Conservation (phyloP, 1,140 invertebrate genomes). For the Drosophila nigrodunni region DNA sequence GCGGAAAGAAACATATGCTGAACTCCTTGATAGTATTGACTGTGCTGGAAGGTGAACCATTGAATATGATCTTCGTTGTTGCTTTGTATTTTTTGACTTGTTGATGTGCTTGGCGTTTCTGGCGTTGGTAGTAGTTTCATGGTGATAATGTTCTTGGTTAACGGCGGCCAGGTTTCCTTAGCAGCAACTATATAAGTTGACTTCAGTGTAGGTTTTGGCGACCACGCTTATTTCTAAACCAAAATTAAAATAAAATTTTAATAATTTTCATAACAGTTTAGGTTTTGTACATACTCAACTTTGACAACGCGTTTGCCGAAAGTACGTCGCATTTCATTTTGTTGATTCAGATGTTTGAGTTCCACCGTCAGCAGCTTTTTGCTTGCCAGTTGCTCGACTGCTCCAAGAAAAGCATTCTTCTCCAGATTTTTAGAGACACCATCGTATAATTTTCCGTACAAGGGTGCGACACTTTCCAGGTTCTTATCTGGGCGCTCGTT, state of each 20-base stretch:
- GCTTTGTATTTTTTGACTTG: constrained; percentile 26
- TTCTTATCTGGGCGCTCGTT: constrained; percentile 85
- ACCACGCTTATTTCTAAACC: constrained; percentile 86
- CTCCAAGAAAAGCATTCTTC: constrained; percentile 38
- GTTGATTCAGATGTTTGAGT: constrained; percentile 91
- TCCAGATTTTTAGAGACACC: constrained; percentile 61
- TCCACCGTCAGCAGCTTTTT: constrained; percentile 88
- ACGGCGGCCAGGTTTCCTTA: constrained; percentile 89
- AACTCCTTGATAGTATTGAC: constrained; percentile 90
- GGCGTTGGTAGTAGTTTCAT: constrained; percentile 88
- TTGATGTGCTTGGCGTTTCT: constrained; percentile 57
- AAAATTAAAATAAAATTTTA: constrained; percentile 57
- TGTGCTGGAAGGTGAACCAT: constrained; percentile 94
- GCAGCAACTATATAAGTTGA: constrained; percentile 89
- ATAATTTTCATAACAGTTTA: neutral
- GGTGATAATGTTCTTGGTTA: constrained; percentile 89
- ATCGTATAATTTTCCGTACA: constrained; percentile 68
- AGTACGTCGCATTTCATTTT: constrained; percentile 93
- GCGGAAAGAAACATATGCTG: constrained; percentile 91
- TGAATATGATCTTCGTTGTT: constrained; percentile 64
- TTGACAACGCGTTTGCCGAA: constrained; percentile 92
- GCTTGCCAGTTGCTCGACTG: constrained; percentile 51
- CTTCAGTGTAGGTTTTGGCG: constrained; percentile 86
- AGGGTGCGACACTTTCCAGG: constrained; percentile 71
- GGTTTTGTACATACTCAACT: constrained; percentile 68